Evolutionary conservation across 2,888 invertebrate genomes (phyloP), one percentile per base, ranked within the genome.

Genomic region (Eupsilia transversa): DNA sequence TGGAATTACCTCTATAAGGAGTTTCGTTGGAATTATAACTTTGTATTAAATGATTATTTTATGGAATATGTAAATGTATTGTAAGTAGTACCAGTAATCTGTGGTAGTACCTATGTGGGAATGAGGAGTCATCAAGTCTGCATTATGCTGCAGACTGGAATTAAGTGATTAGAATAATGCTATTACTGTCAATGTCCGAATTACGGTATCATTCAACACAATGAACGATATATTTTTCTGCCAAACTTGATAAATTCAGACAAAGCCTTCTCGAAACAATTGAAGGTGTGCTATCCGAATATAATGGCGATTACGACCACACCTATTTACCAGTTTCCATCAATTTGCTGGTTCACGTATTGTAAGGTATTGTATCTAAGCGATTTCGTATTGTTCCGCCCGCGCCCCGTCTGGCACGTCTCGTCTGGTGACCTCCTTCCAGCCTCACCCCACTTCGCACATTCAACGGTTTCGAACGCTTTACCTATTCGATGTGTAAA

Each of bases 401-500:
- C 86, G 78, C 88, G 80, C 89, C 87, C 82, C 82, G 88, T 87
- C 89, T 89, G 86, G 61, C 46, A 33, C 79, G 88, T 86, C 54
- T 61, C 38, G 72, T 77, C 87, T 88, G 86, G 80, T 88, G 90
- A 91, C 92, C 91, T 90, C 88, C 88, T 89, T 90, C 77, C 69
- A 69, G 74, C 57, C 72, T 77, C 74, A 76, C 63, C 77, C 67
- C 72, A 82, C 79, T 82, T 82, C 67, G 77, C 84, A 70, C 84
- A 86, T 75, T 77, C 82, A 86, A 87, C 84, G 78, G 78, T 84
- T 82, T 79, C 65, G 76, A 84, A 73, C 63, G 80, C 73, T 86
- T 83, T 83, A 86, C 80, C 77, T 77, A 86, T 74, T 63, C 77
- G 60, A 77, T 79, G 74, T 66, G 83, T 86, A 77, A 83, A 80